Base-by-base conservation (phyloP, 2,113 vertebrate species). In the Cyrtonyx montezumae region DNA sequence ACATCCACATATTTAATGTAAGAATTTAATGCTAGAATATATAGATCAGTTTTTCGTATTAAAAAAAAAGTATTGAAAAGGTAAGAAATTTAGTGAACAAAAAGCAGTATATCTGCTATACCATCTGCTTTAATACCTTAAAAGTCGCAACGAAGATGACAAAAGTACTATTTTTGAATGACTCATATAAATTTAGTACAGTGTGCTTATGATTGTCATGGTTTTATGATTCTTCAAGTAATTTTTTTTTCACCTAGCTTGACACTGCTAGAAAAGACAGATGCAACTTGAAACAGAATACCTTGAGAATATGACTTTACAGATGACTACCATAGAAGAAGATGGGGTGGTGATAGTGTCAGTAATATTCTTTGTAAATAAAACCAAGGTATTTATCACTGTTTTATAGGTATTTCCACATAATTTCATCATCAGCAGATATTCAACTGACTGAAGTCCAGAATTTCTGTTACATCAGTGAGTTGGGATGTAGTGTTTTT, bases 1-100 rank as follows among this genome's bases (percentile, higher is more conserved):
- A 25, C 0, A 0, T 32, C 8, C n/a, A 43, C 6, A 7, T 45
- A 61, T 2, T 2, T 45, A 71, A 63, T 8, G 19, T 40, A 40
- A 40, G 40, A 40, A 40, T 40, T 40, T 40, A 40, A 40, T 40
- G 40, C 40, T 40, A 48, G 30, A 3, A 28, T 42, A 48, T 18
- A 6, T 20, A 40, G 66, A 77, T 15, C 7, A 48, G 11, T 1
- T 84, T 86, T 53, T 62, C 1, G 81, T 88, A 69, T n/a, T n/a
- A 0, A 61, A 28, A 59, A 65, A 13, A 49, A 68, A 46, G 18
- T 40, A 46, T 20, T 1, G 26, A 11, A 14, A 67, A 88, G 34
- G 21, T 18, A 45, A 9, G 8, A 34, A 19, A 14, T 30, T 37
- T 79, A 46, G 49, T 63, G 17, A 43, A 34, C 9, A 14, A 13